Conservation (phyloP, 2,797 vertebrate species). For the Acestrorhynchus altus region DNA sequence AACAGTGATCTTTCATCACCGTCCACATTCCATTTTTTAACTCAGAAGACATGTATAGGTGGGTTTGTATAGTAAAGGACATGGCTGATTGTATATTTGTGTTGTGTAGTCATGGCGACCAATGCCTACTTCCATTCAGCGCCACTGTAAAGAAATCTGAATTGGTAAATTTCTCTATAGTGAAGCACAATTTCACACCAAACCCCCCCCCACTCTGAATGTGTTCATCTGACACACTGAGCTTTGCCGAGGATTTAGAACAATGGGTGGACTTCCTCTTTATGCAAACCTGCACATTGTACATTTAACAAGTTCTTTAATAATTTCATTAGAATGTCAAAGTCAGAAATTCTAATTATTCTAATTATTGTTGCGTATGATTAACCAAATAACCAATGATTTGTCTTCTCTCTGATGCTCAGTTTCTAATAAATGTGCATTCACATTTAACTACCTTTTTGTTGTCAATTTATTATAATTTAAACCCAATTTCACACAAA, state of each 20-base stretch:
- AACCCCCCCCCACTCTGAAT: too few species aligned
- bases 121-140: neutral
- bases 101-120: neutral
- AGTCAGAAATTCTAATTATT: neutral
- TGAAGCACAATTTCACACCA: too few species aligned
- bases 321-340: neutral
- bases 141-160: neutral
- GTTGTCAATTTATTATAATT: neutral
- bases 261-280: neutral
- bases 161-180: too few species aligned
- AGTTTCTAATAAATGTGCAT: conserved; percentile 16
- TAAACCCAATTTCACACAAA: too few species aligned
- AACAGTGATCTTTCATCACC: neutral
- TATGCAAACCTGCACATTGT: neutral
- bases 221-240: neutral
- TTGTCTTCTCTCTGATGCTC: neutral
- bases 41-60: neutral
- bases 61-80: neutral
- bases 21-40: neutral
- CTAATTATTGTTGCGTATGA: neutral
- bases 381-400: neutral
- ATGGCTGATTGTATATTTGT: neutral
- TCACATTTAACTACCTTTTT: neutral
- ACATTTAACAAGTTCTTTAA: neutral
- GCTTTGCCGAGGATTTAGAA: neutral